Evolutionary conservation across 2,888 invertebrate genomes (phyloP).

Genomic region (Pemphredon lugubris): DNA sequence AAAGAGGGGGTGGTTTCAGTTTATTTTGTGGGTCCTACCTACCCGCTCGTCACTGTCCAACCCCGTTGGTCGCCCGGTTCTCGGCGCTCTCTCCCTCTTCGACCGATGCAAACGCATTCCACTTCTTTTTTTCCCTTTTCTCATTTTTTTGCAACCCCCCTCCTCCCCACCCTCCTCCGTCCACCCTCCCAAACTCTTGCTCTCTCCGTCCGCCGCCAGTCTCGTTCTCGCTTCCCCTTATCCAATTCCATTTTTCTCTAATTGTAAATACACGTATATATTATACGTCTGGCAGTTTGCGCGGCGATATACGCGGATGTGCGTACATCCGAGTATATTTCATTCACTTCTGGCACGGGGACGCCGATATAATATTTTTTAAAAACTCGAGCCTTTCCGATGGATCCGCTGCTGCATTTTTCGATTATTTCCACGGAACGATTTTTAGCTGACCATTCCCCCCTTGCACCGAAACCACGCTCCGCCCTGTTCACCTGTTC

Average conservation of each 20-base stretch:
- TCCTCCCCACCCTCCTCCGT: conserved; percentile 39
- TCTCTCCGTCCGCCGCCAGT: conserved; percentile 8
- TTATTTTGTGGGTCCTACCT: conserved; percentile 78
- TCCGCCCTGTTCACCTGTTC: conserved; percentile 42
- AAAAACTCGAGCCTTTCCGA: conserved; percentile 55
- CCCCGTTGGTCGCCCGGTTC: conserved; percentile 64
- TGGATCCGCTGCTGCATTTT: conserved; percentile 55
- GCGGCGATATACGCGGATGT: too few relatives aligned
- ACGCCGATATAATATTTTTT: conserved; percentile 60
- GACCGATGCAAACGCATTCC: conserved; percentile 37
- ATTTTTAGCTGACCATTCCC: conserved; percentile 25
- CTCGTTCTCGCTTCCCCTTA: conserved; percentile 23
- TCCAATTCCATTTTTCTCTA: background rate
- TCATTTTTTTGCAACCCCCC: too few relatives aligned
- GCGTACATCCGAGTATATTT: conserved; percentile 5
- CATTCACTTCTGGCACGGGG: conserved; percentile 30
- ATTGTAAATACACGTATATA: background rate
- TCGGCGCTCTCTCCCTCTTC: conserved; percentile 54
- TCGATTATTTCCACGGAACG: conserved; percentile 46
- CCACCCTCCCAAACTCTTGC: conserved; percentile 23
- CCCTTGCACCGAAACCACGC: conserved; percentile 16
- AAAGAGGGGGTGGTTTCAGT: conserved; percentile 74
- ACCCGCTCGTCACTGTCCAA: conserved; percentile 77
- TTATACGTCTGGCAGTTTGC: background rate
- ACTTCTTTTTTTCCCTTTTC: too few relatives aligned